These are phyloP conservation scores for Malurus cyaneus DNA, from an alignment of 2,113 vertebrate species.

Conservation along the genomic window DNA sequence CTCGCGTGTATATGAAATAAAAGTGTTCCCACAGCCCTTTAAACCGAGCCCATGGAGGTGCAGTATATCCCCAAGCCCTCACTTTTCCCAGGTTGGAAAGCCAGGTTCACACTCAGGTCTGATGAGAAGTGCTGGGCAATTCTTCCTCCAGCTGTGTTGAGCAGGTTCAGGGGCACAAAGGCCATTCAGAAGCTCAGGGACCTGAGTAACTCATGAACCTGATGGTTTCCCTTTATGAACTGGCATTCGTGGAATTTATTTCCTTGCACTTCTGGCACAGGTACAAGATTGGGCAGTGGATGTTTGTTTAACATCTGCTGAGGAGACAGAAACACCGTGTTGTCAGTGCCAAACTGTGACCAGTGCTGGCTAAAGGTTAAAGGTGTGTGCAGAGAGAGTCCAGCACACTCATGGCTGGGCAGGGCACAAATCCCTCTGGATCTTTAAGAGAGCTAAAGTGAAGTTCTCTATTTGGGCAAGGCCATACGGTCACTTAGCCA, in stretches of 20 bases:
- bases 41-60: accelerated
- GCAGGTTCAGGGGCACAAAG: not conserved
- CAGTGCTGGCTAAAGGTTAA: not conserved
- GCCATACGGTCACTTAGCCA: not conserved
- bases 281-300: not conserved
- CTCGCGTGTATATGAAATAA: accelerated
- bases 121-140: not conserved
- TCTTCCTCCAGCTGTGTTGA: accelerated
- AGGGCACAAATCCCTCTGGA: not conserved
- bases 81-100: not conserved
- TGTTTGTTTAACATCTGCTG: not conserved
- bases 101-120: not conserved
- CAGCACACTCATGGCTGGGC: accelerated
- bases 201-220: not conserved
- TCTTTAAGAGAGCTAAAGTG: not conserved
- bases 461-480: not conserved
- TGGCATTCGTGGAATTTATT: not conserved
- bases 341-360: not conserved
- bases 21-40: not conserved
- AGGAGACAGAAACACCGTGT: not conserved
- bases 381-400: not conserved
- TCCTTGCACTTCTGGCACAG: not conserved
- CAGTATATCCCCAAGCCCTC: not conserved
- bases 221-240: not conserved
- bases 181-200: not conserved